phyloP scores from a whole-genome alignment of 2,797 vertebrate genomes.

The Silurus aristotelis region DNA sequence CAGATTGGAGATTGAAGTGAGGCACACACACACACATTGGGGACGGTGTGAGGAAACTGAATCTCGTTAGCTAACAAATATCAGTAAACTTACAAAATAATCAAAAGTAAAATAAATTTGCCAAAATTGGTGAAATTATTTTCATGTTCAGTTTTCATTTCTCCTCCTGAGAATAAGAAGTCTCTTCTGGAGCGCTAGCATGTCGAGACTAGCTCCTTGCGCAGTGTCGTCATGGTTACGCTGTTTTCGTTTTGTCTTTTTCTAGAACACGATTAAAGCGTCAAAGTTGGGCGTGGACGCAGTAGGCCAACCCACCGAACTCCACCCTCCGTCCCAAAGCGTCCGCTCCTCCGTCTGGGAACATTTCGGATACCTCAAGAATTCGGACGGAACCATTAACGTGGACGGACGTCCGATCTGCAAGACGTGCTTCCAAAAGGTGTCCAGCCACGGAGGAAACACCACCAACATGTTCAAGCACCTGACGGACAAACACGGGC shows the following conservation, averaged over 20 bases:
- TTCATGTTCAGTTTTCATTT: not conserved
- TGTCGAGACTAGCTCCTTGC: not conserved
- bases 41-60: not conserved
- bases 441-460: conserved; percentile 50
- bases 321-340: conserved; percentile 37
- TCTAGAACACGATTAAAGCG: conserved; percentile 7
- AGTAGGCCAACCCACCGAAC: conserved; percentile 17
- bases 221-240: not conserved
- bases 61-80: not conserved
- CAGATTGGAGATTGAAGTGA: not conserved
- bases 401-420: conserved; percentile 48
- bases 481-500: conserved; percentile 50
- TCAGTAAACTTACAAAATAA: too few relatives aligned
- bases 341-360: conserved; percentile 45
- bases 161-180: not conserved
- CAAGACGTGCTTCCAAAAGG: conserved; percentile 51
- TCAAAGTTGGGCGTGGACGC: conserved; percentile 35
- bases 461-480: conserved; percentile 56
- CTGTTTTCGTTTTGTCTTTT: not conserved
- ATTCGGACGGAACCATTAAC: conserved; percentile 28
- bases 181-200: not conserved
- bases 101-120: not conserved
- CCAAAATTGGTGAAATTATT: not conserved
- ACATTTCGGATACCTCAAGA: conserved; percentile 42
- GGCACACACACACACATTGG: not conserved